Evolutionary conservation across 1,140 invertebrate species (phyloP), one percentile per base, ranked within the genome.

Genomic region (Apolygus lucorum): DNA sequence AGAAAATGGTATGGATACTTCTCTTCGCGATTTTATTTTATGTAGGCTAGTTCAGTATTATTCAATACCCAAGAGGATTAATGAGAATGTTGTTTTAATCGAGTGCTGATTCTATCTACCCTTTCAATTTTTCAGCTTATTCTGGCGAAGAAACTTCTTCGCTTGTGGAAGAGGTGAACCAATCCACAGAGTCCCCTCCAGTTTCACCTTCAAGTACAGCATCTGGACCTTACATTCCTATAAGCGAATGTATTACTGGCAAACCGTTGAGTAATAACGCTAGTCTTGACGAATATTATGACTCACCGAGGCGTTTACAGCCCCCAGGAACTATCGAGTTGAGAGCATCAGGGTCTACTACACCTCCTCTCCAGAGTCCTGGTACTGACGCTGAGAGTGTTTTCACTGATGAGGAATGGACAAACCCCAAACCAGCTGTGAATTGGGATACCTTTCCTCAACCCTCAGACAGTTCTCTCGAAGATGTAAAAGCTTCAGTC

Each of bases 221-320:
- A 28, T 85, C 87, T 1, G 87, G 87, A 2, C 88, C 89, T 0
- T 92, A 92, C 74, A 91, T 91, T 79, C 85, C 88, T 26, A 88
- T 92, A 72, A 94, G 91, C 69, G 92, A 95, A 78, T 96, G 94
- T 78, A 89, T 91, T 72, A 93, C 93, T 67, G 95, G 94, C 54
- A 85, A 84, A 70, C 85, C 86, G 11, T 78, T 83, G 52, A 69
- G 72, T 28, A 26, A 42, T 49, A n/a, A 25, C 17, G 21, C 54
- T 27, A 29, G 17, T 66, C 54, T 26, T 49, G 74, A 72, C 54
- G 77, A 77, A 14, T 84, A 82, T 71, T 85, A 84, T 75, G 83
- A 85, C 75, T 79, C 78, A 69, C 84, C 83, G 13, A 75, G 84
- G 63, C 78, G 77, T 69, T 77, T 78, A 27, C 70, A 74, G 22